These are phyloP conservation scores for Tetraodon nigroviridis DNA, from an alignment of 2,113 vertebrate genomes.

Conservation along the genomic window DNA sequence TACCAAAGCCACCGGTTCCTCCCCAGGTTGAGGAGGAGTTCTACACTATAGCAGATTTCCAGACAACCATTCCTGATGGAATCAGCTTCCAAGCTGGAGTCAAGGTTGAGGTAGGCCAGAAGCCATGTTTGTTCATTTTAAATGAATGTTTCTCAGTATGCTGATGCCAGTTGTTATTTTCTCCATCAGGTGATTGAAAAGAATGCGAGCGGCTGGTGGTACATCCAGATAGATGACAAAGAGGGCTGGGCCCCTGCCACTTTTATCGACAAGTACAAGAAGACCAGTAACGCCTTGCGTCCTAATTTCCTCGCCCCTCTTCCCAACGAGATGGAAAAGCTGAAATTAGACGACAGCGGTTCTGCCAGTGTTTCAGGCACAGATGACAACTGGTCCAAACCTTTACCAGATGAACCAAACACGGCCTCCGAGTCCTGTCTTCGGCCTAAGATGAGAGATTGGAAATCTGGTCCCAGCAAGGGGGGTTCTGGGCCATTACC, in stretches of 20 bases:
- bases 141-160: no score
- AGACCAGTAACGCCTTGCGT: slow-evolving; percentile 87
- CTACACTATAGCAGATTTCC: slow-evolving; percentile 97
- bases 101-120: slow-evolving; percentile 88
- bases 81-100: slow-evolving; percentile 97
- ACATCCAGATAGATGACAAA: slow-evolving; percentile 97
- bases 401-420: slow-evolving; percentile 86
- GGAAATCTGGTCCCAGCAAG: slow-evolving; percentile 78
- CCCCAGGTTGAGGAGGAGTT: slow-evolving; percentile 97
- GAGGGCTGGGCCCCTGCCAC: slow-evolving; percentile 96
- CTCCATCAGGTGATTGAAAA: slow-evolving; percentile 89
- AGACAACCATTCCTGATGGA: slow-evolving; percentile 95
- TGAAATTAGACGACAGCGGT: slow-evolving; percentile 72
- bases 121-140: not conserved
- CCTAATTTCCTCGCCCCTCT: slow-evolving; percentile 92
- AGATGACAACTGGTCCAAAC: slow-evolving; percentile 82
- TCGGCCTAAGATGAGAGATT: slow-evolving; percentile 83
- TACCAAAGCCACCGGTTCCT: slow-evolving; percentile 91
- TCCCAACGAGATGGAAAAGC: slow-evolving; percentile 85
- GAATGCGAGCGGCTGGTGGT: slow-evolving; percentile 97
- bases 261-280: slow-evolving; percentile 98
- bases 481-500: slow-evolving; percentile 55
- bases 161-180: not conserved
- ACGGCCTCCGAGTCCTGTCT: slow-evolving; percentile 67
- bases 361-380: slow-evolving; percentile 24